These are phyloP conservation scores for Tinea trinotella DNA, from an alignment of 2,888 invertebrate genomes.

Conservation along the genomic window DNA sequence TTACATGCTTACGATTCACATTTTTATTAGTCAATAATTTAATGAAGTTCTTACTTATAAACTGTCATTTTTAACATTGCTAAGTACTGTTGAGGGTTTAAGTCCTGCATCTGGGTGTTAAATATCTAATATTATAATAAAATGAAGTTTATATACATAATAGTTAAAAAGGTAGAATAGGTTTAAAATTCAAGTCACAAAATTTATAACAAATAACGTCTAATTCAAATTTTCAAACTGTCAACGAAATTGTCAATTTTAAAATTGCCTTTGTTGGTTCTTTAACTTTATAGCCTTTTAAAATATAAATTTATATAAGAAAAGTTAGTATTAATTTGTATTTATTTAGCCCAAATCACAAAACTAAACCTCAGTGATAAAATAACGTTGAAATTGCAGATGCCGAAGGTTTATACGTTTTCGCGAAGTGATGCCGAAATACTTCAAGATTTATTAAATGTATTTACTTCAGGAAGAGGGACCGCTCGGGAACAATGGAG, in stretches of 20 bases:
- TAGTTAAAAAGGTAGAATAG: background rate
- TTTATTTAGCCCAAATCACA: no score
- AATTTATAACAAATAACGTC: no score
- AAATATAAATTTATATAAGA: no score
- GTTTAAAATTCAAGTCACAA: background rate
- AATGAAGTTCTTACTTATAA: no score
- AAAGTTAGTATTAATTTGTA: background rate
- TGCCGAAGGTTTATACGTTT: conserved; percentile 57
- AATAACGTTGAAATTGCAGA: conserved; percentile 36
- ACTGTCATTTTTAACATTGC: no score
- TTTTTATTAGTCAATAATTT: no score
- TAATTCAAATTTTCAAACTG: background rate
- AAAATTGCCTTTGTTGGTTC: background rate
- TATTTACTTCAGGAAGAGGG: conserved; percentile 44
- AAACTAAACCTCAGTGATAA: background rate
- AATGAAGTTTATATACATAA: no score
- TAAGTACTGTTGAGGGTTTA: no score
- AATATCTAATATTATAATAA: no score
- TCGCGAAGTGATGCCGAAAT: conserved; percentile 52
- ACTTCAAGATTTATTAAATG: conserved; percentile 42
- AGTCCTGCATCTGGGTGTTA: no score
- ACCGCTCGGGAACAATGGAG: conserved; percentile 59
- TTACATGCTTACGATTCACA: no score
- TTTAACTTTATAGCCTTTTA: background rate
- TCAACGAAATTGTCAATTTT: background rate